phyloP scores from a whole-genome alignment of 2,888 invertebrate species.

The Mimumesa dahlbomi region DNA sequence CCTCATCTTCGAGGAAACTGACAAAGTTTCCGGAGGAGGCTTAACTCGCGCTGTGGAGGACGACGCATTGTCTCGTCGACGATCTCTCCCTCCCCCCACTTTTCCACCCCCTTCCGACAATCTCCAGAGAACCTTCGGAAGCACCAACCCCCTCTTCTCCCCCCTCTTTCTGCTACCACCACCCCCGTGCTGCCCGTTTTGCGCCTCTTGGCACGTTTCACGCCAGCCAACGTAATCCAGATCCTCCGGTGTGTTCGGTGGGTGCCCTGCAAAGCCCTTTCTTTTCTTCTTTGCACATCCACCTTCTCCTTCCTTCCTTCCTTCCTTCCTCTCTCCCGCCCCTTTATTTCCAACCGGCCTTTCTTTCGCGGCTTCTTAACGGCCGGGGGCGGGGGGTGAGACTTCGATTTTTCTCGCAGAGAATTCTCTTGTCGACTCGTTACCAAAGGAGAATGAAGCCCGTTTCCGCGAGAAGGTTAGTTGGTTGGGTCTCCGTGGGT shows the following conservation, averaged over 20 bases:
- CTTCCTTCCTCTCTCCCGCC: neutral
- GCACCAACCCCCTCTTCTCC: constrained; percentile 11
- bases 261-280: constrained; percentile 12
- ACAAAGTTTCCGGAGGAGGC: constrained; percentile 57
- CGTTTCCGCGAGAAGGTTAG: no score
- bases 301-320: neutral
- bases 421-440: no score
- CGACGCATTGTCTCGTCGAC: constrained; percentile 58
- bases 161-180: constrained; percentile 12
- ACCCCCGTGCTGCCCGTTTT: constrained; percentile 24
- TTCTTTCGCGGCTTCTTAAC: constrained; percentile 1
- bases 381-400: no score
- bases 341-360: neutral
- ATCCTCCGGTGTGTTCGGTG: constrained; percentile 40
- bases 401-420: no score
- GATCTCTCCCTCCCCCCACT: constrained; percentile 27
- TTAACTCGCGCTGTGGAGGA: constrained; percentile 51
- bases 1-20: constrained; percentile 43
- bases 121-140: constrained; percentile 38
- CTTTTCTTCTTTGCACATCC: neutral
- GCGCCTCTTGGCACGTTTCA: constrained; percentile 62
- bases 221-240: constrained; percentile 54
- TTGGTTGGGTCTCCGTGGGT: no score
- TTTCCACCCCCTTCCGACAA: constrained; percentile 8
- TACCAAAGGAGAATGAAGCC: no score